Conservation (phyloP, 2,797 vertebrate species). For the Leptodactylus fallax region DNA sequence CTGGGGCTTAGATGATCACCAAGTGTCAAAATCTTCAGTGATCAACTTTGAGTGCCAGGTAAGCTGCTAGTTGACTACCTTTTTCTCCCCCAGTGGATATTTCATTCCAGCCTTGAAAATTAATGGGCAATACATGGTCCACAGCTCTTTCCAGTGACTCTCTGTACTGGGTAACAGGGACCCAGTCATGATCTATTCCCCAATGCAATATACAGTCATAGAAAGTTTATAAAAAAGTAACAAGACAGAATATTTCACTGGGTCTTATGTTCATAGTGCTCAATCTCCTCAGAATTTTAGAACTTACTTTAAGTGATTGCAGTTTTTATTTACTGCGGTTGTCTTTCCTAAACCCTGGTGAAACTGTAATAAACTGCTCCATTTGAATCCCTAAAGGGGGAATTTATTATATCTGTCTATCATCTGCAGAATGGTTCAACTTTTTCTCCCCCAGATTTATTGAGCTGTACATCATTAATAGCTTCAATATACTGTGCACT, state of each 20-base stretch:
- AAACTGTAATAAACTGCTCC: constrained; percentile 37
- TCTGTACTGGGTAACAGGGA: too few species aligned
- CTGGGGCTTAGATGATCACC: too few species aligned
- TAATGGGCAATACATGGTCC: too few species aligned
- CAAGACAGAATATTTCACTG: neutral
- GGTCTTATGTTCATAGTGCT: neutral
- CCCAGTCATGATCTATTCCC: too few species aligned
- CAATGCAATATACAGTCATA: neutral
- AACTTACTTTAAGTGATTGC: constrained; percentile 1
- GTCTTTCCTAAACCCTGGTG: constrained; percentile 18
- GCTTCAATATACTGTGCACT: neutral
- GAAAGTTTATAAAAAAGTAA: neutral
- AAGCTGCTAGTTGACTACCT: too few species aligned
- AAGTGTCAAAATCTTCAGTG: too few species aligned
- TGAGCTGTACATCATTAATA: constrained; percentile 53
- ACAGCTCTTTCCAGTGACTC: neutral
- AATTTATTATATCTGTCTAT: constrained; percentile 43
- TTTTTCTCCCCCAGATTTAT: constrained; percentile 41
- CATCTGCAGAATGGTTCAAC: constrained; percentile 2
- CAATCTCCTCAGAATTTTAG: neutral
- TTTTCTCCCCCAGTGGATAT: too few species aligned
- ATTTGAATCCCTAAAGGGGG: constrained; percentile 35
- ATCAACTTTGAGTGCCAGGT: too few species aligned
- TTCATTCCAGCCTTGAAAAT: too few species aligned
- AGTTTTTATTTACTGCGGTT: constrained; percentile 28